These are phyloP conservation scores for Eupithecia inturbata DNA, from an alignment of 2,888 invertebrate genomes.

Conservation along the genomic window DNA sequence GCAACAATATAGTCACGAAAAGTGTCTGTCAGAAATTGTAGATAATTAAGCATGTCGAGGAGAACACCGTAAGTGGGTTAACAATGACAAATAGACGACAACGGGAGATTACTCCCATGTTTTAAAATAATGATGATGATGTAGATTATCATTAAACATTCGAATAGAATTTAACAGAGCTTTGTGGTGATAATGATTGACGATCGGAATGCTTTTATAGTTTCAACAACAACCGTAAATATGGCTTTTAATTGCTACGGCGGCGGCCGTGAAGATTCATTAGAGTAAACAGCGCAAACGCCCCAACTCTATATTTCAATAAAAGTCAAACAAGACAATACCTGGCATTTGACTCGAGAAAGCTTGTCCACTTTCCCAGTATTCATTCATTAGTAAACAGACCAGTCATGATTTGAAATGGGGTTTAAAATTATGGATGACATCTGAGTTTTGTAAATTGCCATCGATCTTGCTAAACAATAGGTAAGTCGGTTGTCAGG, in stretches of 20 bases:
- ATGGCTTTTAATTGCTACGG: constrained; percentile 12
- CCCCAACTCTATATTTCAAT: constrained; percentile 37
- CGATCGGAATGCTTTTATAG: constrained; percentile 8
- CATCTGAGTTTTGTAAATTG: constrained; percentile 53
- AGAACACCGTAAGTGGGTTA: constrained; percentile 62
- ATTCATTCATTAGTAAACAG: constrained; percentile 46
- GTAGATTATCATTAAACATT: background rate
- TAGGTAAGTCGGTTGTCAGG: constrained; percentile 50
- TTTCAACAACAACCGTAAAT: constrained; percentile 11
- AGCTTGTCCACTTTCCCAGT: constrained; percentile 39
- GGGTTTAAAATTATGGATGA: constrained; percentile 49
- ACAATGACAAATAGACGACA: constrained; percentile 65
- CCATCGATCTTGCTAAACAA: constrained; percentile 52
- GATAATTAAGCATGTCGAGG: constrained; percentile 62
- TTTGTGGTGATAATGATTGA: background rate
- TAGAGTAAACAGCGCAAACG: constrained; percentile 32
- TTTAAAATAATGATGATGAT: constrained; percentile 40
- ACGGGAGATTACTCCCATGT: constrained; percentile 53
- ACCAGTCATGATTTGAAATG: constrained; percentile 43
- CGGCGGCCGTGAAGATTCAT: constrained; percentile 16
- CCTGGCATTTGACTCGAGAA: constrained; percentile 45
- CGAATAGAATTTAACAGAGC: background rate
- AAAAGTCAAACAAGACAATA: constrained; percentile 46
- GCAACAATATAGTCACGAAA: constrained; percentile 59
- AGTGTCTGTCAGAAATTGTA: constrained; percentile 55